Percentiles rank a stretch among this genome's conserved stretches.
phyloP scores from a whole-genome alignment of 2,888 invertebrate species.

The Perithous albicinctus region DNA sequence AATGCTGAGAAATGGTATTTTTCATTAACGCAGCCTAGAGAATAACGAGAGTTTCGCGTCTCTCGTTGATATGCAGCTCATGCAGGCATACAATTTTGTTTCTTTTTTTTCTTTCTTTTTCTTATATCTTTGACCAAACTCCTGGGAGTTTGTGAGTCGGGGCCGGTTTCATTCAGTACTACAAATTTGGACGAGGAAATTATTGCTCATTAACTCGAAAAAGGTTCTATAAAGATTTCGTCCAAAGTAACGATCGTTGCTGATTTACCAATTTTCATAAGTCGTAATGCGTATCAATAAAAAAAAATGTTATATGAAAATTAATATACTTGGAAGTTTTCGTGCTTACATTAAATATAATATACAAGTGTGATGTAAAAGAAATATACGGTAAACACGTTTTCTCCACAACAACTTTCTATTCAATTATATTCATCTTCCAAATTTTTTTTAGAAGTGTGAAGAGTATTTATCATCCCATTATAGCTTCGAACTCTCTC shows the following conservation, averaged over 20 bases:
- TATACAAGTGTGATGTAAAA: no score
- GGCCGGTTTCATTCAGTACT: slow-evolving; percentile 1
- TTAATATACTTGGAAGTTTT: no score
- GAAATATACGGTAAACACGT: no score
- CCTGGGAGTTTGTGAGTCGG: slow-evolving; percentile 10
- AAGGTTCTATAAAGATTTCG: neutral
- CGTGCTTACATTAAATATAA: no score
- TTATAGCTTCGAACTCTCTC: no score
- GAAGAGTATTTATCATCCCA: no score
- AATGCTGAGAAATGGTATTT: slow-evolving; percentile 73
- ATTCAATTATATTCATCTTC: no score
- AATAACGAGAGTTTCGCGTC: slow-evolving; percentile 21
- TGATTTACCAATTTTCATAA: no score
- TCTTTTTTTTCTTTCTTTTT: slow-evolving; percentile 15
- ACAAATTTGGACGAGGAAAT: neutral
- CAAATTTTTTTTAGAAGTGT: no score
- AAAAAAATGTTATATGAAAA: no score
- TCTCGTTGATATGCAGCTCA: slow-evolving; percentile 61
- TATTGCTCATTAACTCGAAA: neutral
- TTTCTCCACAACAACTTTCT: no score
- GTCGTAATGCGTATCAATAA: no score
- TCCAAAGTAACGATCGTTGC: neutral
- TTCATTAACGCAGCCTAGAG: slow-evolving; percentile 66
- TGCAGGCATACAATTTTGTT: slow-evolving; percentile 52
- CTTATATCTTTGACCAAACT: slow-evolving; percentile 21